Evolutionary conservation across 2,888 invertebrate genomes (phyloP).

Genomic region (Thecophora atra): DNA sequence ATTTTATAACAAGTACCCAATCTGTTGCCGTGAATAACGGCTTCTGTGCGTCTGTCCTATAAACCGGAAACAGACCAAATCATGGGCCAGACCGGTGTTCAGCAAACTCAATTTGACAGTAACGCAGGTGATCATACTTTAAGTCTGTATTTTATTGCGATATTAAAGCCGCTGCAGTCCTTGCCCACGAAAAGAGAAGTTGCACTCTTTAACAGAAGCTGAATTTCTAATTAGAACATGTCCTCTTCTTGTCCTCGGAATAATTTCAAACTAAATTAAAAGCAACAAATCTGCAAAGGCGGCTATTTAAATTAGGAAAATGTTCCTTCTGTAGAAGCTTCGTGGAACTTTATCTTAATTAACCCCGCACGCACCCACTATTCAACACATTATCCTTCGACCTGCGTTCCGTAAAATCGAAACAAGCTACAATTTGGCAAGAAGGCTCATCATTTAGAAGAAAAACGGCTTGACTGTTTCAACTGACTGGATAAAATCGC

Average conservation of each 20-base stretch:
- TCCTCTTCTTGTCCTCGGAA: too few relatives aligned
- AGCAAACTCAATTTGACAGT: slow-evolving; percentile 61
- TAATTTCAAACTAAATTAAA: too few relatives aligned
- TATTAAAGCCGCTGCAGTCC: slow-evolving; percentile 49
- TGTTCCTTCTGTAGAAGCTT: too few relatives aligned
- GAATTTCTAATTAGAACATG: too few relatives aligned
- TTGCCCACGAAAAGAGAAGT: slow-evolving; percentile 16
- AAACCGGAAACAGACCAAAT: slow-evolving; percentile 65
- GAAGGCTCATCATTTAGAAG: slow-evolving; percentile 11
- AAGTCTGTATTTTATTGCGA: slow-evolving; percentile 61
- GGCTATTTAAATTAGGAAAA: too few relatives aligned
- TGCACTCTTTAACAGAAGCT: neutral
- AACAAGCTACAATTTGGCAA: neutral
- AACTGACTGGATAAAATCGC: slow-evolving; percentile 36
- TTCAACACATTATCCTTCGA: neutral
- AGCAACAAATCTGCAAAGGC: too few relatives aligned
- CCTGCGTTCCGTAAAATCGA: slow-evolving; percentile 11
- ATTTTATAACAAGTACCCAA: neutral
- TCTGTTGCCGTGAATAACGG: neutral
- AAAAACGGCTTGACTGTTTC: neutral
- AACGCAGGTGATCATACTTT: too few relatives aligned
- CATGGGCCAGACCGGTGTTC: slow-evolving; percentile 66
- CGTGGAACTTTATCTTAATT: too few relatives aligned
- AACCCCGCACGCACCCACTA: neutral
- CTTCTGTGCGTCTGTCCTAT: neutral